A percentile compares a stretch with the other conserved stretches of the same genome.
phyloP scores from a whole-genome alignment of 2,113 vertebrate genomes.

The Leucosticte australis region DNA sequence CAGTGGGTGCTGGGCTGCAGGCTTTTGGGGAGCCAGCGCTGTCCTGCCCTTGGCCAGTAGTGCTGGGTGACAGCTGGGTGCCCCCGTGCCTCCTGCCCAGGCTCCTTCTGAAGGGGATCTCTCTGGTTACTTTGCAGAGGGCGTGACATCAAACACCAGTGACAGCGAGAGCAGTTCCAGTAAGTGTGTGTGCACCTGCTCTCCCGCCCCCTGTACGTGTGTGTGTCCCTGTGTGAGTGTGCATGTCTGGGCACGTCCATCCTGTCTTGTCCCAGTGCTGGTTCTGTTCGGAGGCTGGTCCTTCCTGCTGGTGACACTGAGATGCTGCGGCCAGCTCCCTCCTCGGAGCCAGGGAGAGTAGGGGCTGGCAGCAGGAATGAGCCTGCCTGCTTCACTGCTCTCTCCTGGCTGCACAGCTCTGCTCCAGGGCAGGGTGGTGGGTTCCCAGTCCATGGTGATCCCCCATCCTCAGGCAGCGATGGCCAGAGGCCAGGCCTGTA shows the following conservation, averaged over 20 bases:
- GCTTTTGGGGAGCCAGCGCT: not conserved
- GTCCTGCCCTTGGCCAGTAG: not conserved
- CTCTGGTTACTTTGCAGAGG: conserved; percentile 87
- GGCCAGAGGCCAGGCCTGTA: not conserved
- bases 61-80: not conserved
- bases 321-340: conserved; percentile 36
- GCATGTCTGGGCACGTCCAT: not conserved
- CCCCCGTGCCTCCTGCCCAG: not conserved
- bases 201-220: not conserved
- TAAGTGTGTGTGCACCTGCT: conserved; percentile 78
- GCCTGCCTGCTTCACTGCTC: not conserved
- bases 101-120: conserved; percentile 69
- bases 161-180: conserved; percentile 99
- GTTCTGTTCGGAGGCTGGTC: conserved; percentile 40
- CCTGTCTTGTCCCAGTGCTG: not conserved
- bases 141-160: conserved; percentile 98
- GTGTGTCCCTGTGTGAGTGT: not conserved
- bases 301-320: conserved; percentile 22
- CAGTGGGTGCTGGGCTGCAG: not conserved
- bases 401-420: not conserved
- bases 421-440: not conserved
- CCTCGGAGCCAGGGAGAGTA: not conserved
- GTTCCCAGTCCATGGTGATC: not conserved
- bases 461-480: not conserved
- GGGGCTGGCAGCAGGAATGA: not conserved